phyloP scores from a whole-genome alignment of 2,797 vertebrate species.

The Orestias chungarensis region DNA sequence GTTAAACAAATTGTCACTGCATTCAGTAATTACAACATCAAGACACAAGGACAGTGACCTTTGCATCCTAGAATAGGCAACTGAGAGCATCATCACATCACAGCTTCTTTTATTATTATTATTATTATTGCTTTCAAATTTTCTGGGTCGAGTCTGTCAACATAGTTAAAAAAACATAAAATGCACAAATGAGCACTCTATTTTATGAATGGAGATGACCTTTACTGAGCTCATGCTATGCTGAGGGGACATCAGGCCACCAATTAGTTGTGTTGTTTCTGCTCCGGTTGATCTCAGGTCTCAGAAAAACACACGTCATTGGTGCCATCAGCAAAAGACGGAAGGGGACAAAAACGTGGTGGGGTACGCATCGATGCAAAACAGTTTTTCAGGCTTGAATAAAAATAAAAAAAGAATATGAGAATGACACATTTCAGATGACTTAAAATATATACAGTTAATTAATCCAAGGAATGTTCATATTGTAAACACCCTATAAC shows the following conservation, averaged over 20 bases:
- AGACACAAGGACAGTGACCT: constrained; percentile 22
- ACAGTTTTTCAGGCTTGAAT: constrained; percentile 28
- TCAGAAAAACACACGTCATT: constrained; percentile 32
- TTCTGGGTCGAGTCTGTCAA: constrained; percentile 63
- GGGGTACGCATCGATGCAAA: constrained; percentile 45
- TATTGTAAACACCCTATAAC: too few relatives aligned
- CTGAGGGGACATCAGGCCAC: constrained; percentile 73
- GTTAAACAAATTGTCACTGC: background rate
- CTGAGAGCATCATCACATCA: constrained; percentile 7
- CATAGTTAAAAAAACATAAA: constrained; percentile 34
- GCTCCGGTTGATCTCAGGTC: constrained; percentile 49
- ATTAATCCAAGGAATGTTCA: background rate
- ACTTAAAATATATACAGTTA: background rate
- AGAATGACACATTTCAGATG: too few relatives aligned
- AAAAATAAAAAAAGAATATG: background rate
- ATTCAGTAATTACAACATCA: constrained; percentile 19
- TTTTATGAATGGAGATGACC: constrained; percentile 75
- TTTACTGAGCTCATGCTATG: constrained; percentile 65
- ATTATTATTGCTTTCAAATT: too few relatives aligned
- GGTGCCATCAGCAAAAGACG: constrained; percentile 56
- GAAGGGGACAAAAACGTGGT: constrained; percentile 3
- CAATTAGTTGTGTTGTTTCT: constrained; percentile 70
- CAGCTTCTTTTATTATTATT: constrained; percentile 45
- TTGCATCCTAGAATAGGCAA: constrained; percentile 15
- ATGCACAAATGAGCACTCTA: constrained; percentile 65